Evolutionary conservation across 2,797 vertebrate genomes (phyloP), one percentile per base, ranked within the genome.

Genomic region (Iguana delicatissima): DNA sequence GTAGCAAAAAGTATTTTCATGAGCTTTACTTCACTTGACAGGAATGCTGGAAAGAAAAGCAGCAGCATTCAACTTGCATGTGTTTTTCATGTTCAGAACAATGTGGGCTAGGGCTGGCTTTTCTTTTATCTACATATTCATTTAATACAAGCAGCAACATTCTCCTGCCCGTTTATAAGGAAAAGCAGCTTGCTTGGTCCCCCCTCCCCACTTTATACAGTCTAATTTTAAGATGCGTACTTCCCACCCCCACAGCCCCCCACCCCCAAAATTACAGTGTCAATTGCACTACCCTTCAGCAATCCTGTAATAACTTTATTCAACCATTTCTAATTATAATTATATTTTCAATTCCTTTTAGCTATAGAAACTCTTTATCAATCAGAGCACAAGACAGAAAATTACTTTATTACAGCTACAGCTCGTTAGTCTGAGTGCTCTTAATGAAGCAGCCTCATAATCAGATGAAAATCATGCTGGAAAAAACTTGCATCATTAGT

Each of bases 401-500:
- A 99, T 99, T 98, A 98, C 98, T 99, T 99, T 99, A 99, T 99
- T 99, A 99, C 98, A 98, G 98, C 98, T 98, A 98, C 99, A 99
- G 98, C 98, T 99, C 98, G 98, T 99, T 99, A 99, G 99, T 98
- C 98, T 99, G 98, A 99, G 98, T 98, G 98, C 98, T 99, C 98
- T 98, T 99, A 99, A 99, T 99, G 99, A 99, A 99, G 98, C 98
- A 98, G 98, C 97, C 98, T 98, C 98, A 98, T 98, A 98, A 99
- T 99, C 98, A 99, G 98, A 99, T 99, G 98, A 99, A 98, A 99
- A 99, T 99, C 99, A 99, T 99, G 99, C 99, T 99, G 98, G 98
- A 98, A 98, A 98, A 98, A 98, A 98, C 98, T 98, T 98, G 98
- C 98, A 98, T 99, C 99, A 99, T 99, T 99, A 99, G 98, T 98